Evolutionary conservation across 2,888 invertebrate species (phyloP).

Genomic region (Polietes domitor): DNA sequence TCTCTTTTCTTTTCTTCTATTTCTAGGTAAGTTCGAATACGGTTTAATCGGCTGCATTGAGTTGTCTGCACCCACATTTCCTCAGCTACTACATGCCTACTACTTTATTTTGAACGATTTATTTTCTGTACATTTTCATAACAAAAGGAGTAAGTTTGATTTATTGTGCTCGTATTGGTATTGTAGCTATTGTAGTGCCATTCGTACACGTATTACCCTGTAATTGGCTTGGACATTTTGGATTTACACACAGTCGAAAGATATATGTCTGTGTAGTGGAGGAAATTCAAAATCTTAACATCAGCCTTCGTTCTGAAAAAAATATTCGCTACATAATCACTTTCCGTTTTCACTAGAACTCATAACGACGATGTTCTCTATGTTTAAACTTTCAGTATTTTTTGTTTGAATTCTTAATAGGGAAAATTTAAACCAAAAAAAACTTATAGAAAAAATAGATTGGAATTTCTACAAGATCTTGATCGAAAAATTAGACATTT

Average conservation of each 20-base stretch:
- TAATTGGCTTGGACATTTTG: not conserved
- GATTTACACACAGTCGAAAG: not conserved
- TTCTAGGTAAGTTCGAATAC: constrained; percentile 22
- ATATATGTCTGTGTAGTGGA: not conserved
- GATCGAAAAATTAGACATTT: too few relatives aligned
- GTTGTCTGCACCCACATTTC: constrained; percentile 25
- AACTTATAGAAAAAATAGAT: too few relatives aligned
- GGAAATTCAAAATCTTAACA: not conserved
- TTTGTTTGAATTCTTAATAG: too few relatives aligned
- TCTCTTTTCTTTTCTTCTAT: not conserved
- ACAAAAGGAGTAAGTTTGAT: constrained; percentile 15
- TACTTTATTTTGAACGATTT: constrained; percentile 22
- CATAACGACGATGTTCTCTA: not conserved
- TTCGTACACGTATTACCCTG: not conserved
- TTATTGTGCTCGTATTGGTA: constrained; percentile 2
- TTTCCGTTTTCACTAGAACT: not conserved
- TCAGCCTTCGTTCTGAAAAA: too few relatives aligned
- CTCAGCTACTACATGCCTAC: constrained; percentile 15
- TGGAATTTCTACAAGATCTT: too few relatives aligned
- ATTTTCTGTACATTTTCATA: constrained; percentile 14
- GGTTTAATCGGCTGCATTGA: constrained; percentile 16
- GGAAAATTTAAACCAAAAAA: too few relatives aligned
- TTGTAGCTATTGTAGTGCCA: not conserved
- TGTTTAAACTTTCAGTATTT: not conserved
- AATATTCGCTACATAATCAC: not conserved